Conservation (phyloP, 1,140 invertebrate species). For the Cyrtorhinus lividipennis region DNA sequence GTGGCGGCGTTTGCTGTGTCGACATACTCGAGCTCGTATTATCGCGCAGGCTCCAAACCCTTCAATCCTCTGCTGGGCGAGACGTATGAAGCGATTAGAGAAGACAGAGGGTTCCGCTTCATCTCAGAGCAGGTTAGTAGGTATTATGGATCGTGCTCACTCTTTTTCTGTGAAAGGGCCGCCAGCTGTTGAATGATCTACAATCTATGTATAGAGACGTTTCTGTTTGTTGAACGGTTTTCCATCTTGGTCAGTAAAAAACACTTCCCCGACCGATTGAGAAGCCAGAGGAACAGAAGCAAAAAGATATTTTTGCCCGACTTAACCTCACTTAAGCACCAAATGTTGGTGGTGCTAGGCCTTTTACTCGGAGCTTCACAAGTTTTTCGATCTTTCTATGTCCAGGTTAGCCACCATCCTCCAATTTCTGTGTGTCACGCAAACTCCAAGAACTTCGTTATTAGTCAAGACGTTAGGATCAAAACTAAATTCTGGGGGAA, state of each 20-base stretch:
- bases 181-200: too few relatives aligned
- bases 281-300: too few relatives aligned
- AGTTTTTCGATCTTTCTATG: too few relatives aligned
- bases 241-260: too few relatives aligned
- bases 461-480: constrained; percentile 67
- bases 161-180: too few relatives aligned
- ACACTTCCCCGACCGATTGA: too few relatives aligned
- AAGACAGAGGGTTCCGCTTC: constrained; percentile 64
- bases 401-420: constrained; percentile 71
- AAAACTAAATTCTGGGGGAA: constrained; percentile 86
- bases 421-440: constrained; percentile 70
- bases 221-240: background rate
- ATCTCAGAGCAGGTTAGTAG: constrained; percentile 45
- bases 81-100: constrained; percentile 65
- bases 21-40: constrained; percentile 60
- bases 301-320: too few relatives aligned
- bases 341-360: too few relatives aligned
- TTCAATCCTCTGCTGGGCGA: constrained; percentile 78
- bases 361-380: too few relatives aligned
- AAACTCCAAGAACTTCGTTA: constrained; percentile 55
- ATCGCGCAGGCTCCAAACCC: constrained; percentile 67
- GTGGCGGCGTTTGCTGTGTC: constrained; percentile 73
- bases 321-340: too few relatives aligned
- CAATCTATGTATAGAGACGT: constrained; percentile 5
- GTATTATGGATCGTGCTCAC: too few relatives aligned